phyloP scores from a whole-genome alignment of 2,113 vertebrate species.

The Poecilia latipinna region DNA sequence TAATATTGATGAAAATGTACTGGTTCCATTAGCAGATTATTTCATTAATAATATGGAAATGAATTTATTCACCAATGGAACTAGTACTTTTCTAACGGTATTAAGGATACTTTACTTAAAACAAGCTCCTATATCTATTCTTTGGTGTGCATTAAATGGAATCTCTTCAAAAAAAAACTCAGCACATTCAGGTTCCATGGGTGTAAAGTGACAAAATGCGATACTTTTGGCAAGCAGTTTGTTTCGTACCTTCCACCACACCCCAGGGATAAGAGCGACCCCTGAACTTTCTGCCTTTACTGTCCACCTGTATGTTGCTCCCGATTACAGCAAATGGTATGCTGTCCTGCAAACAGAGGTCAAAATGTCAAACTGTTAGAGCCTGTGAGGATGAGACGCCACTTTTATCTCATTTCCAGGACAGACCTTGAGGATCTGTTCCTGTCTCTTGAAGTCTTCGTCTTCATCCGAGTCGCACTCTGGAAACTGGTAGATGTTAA shows the following conservation, averaged over 20 bases:
- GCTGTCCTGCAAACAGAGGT: constrained; percentile 67
- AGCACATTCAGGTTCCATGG: background rate
- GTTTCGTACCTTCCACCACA: constrained; percentile 75
- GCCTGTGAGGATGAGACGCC: fast-evolving
- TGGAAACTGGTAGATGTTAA: constrained; percentile 80
- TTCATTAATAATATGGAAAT: too few relatives aligned
- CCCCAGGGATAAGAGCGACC: constrained; percentile 82
- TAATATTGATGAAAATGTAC: too few relatives aligned
- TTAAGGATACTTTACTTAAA: too few relatives aligned
- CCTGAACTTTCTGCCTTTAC: constrained; percentile 70
- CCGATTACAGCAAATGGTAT: constrained; percentile 81
- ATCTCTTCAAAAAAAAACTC: background rate
- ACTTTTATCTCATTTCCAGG: background rate
- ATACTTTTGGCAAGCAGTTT: too few relatives aligned
- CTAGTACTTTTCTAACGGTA: too few relatives aligned
- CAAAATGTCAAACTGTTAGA: background rate
- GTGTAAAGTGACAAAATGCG: too few relatives aligned
- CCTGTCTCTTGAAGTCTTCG: constrained; percentile 68
- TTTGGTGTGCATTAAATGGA: background rate
- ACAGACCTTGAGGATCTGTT: constrained; percentile 75
- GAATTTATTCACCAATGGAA: too few relatives aligned
- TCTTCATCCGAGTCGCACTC: constrained; percentile 78
- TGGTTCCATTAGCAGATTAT: too few relatives aligned
- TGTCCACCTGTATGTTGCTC: constrained; percentile 77
- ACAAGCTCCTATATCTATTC: too few relatives aligned